Evolutionary conservation across 2,888 invertebrate genomes (phyloP), one percentile per base, ranked within the genome.

Genomic region (Lapara coniferarum): DNA sequence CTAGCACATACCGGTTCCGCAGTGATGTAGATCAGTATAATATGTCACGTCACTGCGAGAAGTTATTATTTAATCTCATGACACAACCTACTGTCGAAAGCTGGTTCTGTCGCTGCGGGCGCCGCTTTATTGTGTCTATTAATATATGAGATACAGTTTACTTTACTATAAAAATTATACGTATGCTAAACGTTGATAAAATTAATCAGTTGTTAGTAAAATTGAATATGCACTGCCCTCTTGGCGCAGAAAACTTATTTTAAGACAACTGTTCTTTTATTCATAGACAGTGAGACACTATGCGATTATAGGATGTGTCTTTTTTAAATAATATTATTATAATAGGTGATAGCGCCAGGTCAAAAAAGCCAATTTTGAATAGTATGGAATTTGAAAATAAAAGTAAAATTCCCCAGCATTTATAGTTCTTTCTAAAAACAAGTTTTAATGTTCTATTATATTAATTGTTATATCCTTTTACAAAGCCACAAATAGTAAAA

Each of bases 51-150:
- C 71, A 74, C 67, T 14, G 55, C 72, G 74, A 71, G 71, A 71
- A 63, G 70, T 72, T 75, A 73, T 75, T 77, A 76, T 74, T 74
- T 75, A 77, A 75, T 74, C 72, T 71, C 66, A 69, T 66, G 72
- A 70, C 70, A 63, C 63, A 69, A 44, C 46, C 51, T 69, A 52
- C 44, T 68, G 74, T 72, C 71, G 70, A 72, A 71, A 75, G 74
- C 77, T 72, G 74, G 74, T 74, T 76, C 68, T 66, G 69, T 49
- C 63, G 74, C 76, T 70, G 66, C 69, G 55, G 74, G 76, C 68
- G 68, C 53, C 51, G 58, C 16, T 37, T 16, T 30, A 59, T 52
- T 59, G 16, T 46, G 44, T 53, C 63, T 52, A 63, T 30, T 63
- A 53, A 19, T 63, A 53, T 52, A 16, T 53, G 63, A 63, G 63